Conservation (phyloP, 2,888 invertebrate genomes). For the Ernsta delagoae region DNA sequence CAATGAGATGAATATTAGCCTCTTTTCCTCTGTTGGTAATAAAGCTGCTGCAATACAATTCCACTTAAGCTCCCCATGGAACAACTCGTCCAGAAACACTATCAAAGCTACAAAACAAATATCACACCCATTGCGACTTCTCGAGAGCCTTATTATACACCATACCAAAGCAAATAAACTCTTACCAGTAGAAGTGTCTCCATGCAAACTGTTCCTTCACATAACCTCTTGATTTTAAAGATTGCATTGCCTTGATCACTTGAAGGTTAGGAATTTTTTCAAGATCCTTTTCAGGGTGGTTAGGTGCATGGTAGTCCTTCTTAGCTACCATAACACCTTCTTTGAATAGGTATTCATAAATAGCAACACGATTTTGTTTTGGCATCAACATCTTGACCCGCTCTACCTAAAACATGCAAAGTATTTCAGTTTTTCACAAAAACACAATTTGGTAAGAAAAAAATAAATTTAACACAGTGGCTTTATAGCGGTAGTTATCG, state of each 20-base stretch:
- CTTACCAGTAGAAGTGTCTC: constrained; percentile 99
- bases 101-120: no score
- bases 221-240: constrained; percentile 97
- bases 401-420: constrained; percentile 67
- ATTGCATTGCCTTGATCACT: constrained; percentile 99
- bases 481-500: not conserved
- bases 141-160: no score
- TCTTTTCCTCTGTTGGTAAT: no score
- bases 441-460: constrained; percentile 21
- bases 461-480: constrained; percentile 28
- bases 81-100: no score
- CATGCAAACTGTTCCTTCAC: constrained; percentile 99
- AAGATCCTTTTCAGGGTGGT: constrained; percentile 93
- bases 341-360: constrained; percentile 99
- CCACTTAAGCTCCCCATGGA: no score
- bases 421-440: constrained; percentile 47
- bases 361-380: constrained; percentile 97
- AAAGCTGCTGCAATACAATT: no score
- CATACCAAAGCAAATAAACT: not conserved
- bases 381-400: constrained; percentile 99
- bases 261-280: constrained; percentile 98
- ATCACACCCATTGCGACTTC: no score
- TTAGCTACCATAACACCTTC: constrained; percentile 99
- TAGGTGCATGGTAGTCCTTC: constrained; percentile 99
- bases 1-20: no score